A percentile compares a stretch with the other conserved stretches of the same genome.
These are phyloP conservation scores for Clivina fossor DNA, from an alignment of 2,888 invertebrate genomes.

Conservation along the genomic window DNA sequence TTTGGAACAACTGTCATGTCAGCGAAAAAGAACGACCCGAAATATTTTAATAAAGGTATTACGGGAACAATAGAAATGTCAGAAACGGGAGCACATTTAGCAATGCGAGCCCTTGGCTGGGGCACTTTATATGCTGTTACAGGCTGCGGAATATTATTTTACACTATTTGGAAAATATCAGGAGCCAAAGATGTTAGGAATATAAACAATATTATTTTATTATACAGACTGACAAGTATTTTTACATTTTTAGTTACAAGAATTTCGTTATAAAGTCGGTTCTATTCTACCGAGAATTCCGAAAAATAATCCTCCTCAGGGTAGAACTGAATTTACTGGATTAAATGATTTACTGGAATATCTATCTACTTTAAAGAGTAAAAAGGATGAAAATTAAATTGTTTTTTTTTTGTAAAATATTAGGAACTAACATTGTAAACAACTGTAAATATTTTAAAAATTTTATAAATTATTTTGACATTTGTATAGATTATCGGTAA, in stretches of 20 bases:
- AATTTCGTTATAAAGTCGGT: slow-evolving; percentile 82
- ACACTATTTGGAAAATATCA: slow-evolving; percentile 83
- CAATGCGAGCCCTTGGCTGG: slow-evolving; percentile 83
- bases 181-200: slow-evolving; percentile 78
- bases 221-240: slow-evolving; percentile 46
- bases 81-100: slow-evolving; percentile 77
- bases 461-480: too few relatives aligned
- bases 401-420: too few relatives aligned
- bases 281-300: slow-evolving; percentile 73
- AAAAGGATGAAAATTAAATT: slow-evolving; percentile 7
- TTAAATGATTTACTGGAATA: slow-evolving; percentile 84
- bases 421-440: too few relatives aligned
- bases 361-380: slow-evolving; percentile 59
- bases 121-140: slow-evolving; percentile 85
- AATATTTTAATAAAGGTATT: slow-evolving; percentile 75
- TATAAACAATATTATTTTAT: slow-evolving; percentile 9
- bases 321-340: slow-evolving; percentile 84
- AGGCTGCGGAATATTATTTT: slow-evolving; percentile 80
- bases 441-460: not conserved
- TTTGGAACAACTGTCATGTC: slow-evolving; percentile 78
- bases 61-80: slow-evolving; percentile 61
- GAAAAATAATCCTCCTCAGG: slow-evolving; percentile 74
- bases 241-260: slow-evolving; percentile 65
- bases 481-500: too few relatives aligned
- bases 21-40: slow-evolving; percentile 78